Evolutionary conservation across 2,797 vertebrate species (phyloP), one percentile per base, ranked within the genome.

Genomic region (Bovichtus variegatus): DNA sequence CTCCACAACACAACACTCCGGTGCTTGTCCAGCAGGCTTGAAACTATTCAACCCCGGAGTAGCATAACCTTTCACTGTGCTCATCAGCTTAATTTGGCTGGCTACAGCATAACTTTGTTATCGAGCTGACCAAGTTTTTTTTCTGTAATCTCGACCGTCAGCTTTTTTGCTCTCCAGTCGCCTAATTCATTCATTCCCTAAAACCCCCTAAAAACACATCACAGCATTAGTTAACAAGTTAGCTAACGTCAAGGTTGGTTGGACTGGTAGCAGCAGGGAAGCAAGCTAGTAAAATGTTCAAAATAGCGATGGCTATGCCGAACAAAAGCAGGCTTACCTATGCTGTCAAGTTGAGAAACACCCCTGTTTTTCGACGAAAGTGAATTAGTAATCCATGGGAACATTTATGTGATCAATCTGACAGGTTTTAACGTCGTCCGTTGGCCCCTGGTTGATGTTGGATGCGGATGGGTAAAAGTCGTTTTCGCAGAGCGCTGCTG

Each of bases 341-440:
- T 69, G 83, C 87, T 84, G 91, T 89, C 91, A 91, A 92, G 87
- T 92, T 93, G 89, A 92, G 82, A 91, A 93, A 89, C 64, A 78
- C 76, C 78, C 78, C 62, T 75, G 76, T 41, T 89, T 74, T 88
- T 93, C 89, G 91, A 92, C 73, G 86, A 82, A 93, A 90, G 84
- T 75, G 88, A 79, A 81, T 89, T 71, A 90, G 86, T 92, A 93
- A 93, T 94, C 94, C 94, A 93, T 93, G 87, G 85, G 85, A 72
- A 74, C 92, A 93, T 94, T 92, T 87, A 93, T 84, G 86, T 87
- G 40, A 69, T 40, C 41, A 76, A 85, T 81, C 59, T 34, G 84
- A 63, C 80, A 34, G 84, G 68, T 76, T 92, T 87, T 76, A 82
- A 79, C 84, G 89, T 93, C 86, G 93, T 90, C 82, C 71, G 84